Percentiles rank a stretch among this genome's conserved stretches.
These are phyloP conservation scores for Agapostemon virescens DNA, from an alignment of 2,888 invertebrate genomes.

Conservation along the genomic window DNA sequence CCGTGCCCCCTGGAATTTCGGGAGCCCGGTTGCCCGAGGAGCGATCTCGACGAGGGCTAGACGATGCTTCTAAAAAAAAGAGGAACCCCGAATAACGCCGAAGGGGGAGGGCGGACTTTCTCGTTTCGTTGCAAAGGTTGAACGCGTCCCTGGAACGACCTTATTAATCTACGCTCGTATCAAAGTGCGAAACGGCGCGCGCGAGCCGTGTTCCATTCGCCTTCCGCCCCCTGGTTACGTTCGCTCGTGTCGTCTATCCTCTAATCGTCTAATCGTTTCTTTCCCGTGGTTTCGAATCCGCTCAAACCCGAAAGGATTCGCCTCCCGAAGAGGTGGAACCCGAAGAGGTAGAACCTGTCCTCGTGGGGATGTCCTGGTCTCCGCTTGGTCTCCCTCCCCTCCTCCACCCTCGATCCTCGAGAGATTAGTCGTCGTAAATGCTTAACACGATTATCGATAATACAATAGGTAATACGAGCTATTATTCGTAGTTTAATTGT, in stretches of 20 bases:
- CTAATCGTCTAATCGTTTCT: constrained; percentile 8
- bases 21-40: neutral
- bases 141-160: neutral
- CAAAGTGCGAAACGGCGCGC: constrained; percentile 24
- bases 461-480: constrained; percentile 54
- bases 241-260: constrained; percentile 8
- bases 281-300: neutral
- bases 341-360: neutral
- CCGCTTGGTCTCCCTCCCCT: constrained; percentile 6
- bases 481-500: constrained; percentile 56
- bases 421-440: constrained; percentile 50
- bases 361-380: neutral
- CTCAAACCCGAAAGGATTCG: neutral
- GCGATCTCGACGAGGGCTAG: neutral
- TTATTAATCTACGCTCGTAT: constrained; percentile 33
- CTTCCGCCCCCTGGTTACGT: neutral
- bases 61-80: constrained; percentile 21
- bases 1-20: neutral
- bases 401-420: constrained; percentile 26
- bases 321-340: neutral
- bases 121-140: constrained; percentile 26
- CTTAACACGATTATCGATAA: constrained; percentile 57
- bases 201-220: constrained; percentile 20
- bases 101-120: constrained; percentile 14
- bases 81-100: neutral